A percentile compares a stretch with the other conserved stretches of the same genome.
These are phyloP conservation scores for Clitarchus hookeri DNA, from an alignment of 2,888 invertebrate species.

Conservation along the genomic window DNA sequence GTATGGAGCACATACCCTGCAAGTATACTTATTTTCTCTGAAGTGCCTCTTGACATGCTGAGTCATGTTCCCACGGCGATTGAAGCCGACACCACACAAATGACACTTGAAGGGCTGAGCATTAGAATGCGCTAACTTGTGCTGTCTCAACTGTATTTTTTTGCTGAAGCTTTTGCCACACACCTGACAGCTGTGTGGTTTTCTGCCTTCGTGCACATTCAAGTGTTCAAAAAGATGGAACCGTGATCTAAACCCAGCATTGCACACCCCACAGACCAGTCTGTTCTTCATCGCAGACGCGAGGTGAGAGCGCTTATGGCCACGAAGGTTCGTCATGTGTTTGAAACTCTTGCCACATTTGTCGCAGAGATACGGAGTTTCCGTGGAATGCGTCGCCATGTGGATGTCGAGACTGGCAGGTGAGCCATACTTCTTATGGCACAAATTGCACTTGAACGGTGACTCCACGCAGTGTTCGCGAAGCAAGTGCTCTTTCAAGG, in stretches of 20 bases:
- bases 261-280: constrained; percentile 55
- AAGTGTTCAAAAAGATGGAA: constrained; percentile 58
- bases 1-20: constrained; percentile 45
- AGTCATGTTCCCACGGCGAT: constrained; percentile 52
- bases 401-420: constrained; percentile 51
- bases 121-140: constrained; percentile 49
- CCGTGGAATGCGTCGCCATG: constrained; percentile 48
- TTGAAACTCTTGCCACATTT: constrained; percentile 53
- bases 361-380: constrained; percentile 51
- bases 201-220: constrained; percentile 54
- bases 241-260: constrained; percentile 55
- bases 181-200: constrained; percentile 53
- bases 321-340: constrained; percentile 51
- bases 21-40: constrained; percentile 48
- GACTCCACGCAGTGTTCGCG: constrained; percentile 46
- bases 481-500: constrained; percentile 48
- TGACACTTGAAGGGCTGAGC: constrained; percentile 49
- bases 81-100: constrained; percentile 50
- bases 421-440: constrained; percentile 49
- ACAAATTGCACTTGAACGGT: constrained; percentile 48
- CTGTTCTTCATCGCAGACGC: constrained; percentile 50
- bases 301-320: constrained; percentile 52
- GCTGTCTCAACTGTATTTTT: constrained; percentile 52
- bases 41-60: constrained; percentile 51
- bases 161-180: constrained; percentile 55